These are phyloP conservation scores for Hedya salicella DNA, from an alignment of 2,888 invertebrate species.

Conservation along the genomic window DNA sequence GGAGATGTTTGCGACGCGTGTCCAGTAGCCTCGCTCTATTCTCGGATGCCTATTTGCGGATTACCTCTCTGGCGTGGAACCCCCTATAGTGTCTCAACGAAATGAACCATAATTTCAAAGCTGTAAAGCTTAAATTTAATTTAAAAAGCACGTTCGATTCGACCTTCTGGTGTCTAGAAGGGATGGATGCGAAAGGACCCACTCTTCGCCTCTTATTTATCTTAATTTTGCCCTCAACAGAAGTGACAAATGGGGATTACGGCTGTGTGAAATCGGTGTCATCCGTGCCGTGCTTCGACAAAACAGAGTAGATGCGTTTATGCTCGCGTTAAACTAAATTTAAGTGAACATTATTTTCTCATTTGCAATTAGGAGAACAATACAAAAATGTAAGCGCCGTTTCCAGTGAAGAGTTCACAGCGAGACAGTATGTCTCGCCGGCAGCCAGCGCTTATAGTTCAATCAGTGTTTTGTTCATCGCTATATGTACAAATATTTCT, in stretches of 20 bases:
- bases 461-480: conserved; percentile 5
- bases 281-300: conserved; percentile 52
- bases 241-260: conserved; percentile 76
- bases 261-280: conserved; percentile 65
- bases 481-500: not conserved
- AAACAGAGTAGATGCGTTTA: conserved; percentile 39
- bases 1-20: conserved; percentile 56
- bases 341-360: conserved; percentile 38
- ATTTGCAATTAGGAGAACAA: conserved; percentile 32
- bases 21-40: conserved; percentile 84
- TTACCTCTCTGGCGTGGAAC: conserved; percentile 71
- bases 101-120: conserved; percentile 65
- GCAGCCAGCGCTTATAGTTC: conserved; percentile 3
- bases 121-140: conserved; percentile 62
- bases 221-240: conserved; percentile 78
- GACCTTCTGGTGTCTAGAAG: conserved; percentile 59
- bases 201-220: conserved; percentile 80
- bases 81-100: conserved; percentile 58
- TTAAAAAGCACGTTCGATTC: conserved; percentile 48
- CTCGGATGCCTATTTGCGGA: conserved; percentile 83
- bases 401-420: conserved; percentile 11
- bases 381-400: conserved; percentile 25
- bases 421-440: conserved; percentile 23
- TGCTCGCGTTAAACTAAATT: conserved; percentile 37
- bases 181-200: conserved; percentile 74